Percentiles rank a stretch among this genome's conserved stretches.
phyloP scores from a whole-genome alignment of 2,888 invertebrate species.

The Leptinotarsa peninsularis region DNA sequence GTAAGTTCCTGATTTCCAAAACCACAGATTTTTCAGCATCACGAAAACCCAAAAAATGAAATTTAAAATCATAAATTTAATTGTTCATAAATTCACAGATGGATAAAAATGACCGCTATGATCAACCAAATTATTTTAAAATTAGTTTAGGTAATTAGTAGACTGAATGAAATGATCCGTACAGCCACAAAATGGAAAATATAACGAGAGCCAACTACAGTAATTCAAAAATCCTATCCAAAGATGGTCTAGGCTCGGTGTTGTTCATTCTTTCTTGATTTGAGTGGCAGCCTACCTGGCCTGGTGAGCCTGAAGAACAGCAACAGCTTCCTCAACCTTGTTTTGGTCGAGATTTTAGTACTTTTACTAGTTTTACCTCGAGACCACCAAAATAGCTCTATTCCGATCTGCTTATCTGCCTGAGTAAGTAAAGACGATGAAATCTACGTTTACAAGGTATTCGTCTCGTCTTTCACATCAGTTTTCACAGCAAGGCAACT shows the following conservation, averaged over 20 bases:
- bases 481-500: too few relatives aligned
- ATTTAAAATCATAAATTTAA: not conserved
- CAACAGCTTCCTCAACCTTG: slow-evolving; percentile 98
- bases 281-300: slow-evolving; percentile 71
- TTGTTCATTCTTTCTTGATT: slow-evolving; percentile 69
- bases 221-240: slow-evolving; percentile 2
- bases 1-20: not conserved
- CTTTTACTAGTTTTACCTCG: too few relatives aligned
- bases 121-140: not conserved
- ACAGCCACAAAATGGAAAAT: not conserved
- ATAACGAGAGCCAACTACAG: not conserved
- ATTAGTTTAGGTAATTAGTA: not conserved
- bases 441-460: too few relatives aligned
- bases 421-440: too few relatives aligned
- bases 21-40: not conserved
- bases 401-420: too few relatives aligned
- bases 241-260: not conserved
- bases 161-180: not conserved
- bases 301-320: slow-evolving; percentile 84
- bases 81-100: not conserved
- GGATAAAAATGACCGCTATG: not conserved
- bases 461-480: too few relatives aligned
- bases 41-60: slow-evolving; percentile 1
- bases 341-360: slow-evolving; percentile 64
- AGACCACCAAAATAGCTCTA: too few relatives aligned